Percentiles rank a stretch among this genome's conserved stretches.
These are phyloP conservation scores for Chorisops tibialis DNA, from an alignment of 2,888 invertebrate genomes.

Conservation along the genomic window DNA sequence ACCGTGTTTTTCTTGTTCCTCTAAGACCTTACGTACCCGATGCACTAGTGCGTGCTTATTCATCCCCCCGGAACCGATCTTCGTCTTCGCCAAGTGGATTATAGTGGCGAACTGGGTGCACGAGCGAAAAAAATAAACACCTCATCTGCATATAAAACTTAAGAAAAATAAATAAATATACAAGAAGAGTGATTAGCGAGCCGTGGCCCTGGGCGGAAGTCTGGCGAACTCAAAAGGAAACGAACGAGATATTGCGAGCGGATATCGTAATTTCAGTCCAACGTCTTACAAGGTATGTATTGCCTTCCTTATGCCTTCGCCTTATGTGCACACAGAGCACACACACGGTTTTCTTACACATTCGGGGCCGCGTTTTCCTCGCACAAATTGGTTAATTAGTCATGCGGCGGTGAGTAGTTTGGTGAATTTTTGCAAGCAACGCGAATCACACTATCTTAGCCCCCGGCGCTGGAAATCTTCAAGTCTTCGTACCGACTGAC, in stretches of 20 bases:
- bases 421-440: too few relatives aligned
- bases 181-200: neutral
- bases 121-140: neutral
- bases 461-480: too few relatives aligned
- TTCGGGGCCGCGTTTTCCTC: conserved; percentile 1
- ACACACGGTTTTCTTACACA: neutral
- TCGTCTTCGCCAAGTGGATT: too few relatives aligned
- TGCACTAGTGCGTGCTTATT: too few relatives aligned
- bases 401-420: conserved; percentile 15
- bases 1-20: too few relatives aligned
- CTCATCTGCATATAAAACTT: neutral
- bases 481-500: too few relatives aligned
- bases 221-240: conserved; percentile 22
- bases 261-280: conserved; percentile 13
- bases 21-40: too few relatives aligned
- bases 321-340: neutral
- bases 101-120: conserved; percentile 1
- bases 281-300: conserved; percentile 19
- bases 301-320: neutral
- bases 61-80: too few relatives aligned
- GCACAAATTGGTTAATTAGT: conserved; percentile 30
- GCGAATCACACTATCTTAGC: too few relatives aligned
- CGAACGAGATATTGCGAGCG: conserved; percentile 15
- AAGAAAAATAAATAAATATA: neutral
- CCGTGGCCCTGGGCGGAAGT: conserved; percentile 22